These are phyloP conservation scores for Drosophila mojavensis DNA, from an alignment of 1,140 invertebrate species.

Conservation along the genomic window DNA sequence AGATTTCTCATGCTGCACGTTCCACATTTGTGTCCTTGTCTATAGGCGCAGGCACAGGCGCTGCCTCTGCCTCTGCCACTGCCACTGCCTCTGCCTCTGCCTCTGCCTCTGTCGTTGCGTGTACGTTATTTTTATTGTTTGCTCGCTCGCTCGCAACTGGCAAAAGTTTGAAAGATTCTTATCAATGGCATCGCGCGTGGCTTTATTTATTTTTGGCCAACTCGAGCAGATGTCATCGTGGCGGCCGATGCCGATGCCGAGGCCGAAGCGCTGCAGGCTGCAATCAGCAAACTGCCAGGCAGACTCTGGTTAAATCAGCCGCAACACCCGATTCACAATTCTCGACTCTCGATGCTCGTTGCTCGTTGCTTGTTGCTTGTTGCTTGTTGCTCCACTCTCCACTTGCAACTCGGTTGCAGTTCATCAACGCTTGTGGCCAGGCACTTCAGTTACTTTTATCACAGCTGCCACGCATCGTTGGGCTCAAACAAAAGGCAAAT, in stretches of 20 bases:
- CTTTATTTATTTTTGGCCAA: constrained; percentile 47
- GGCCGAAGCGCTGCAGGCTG: constrained; percentile 8
- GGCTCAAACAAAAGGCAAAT: constrained; percentile 72
- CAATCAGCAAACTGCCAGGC: not conserved
- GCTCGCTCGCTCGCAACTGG: constrained; percentile 9
- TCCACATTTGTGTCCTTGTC: constrained; percentile 16
- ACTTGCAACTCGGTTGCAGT: constrained; percentile 17
- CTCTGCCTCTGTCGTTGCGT: constrained; percentile 40
- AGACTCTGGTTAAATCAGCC: constrained; percentile 19
- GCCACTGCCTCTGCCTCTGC: too few species aligned
- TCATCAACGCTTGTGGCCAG: constrained; percentile 40
- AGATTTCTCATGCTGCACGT: constrained; percentile 8
- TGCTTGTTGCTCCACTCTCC: not conserved
- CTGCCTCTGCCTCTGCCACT: too few species aligned
- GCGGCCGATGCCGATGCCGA: not conserved
- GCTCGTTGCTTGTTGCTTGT: too few species aligned
- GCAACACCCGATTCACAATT: not conserved
- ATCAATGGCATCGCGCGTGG: constrained; percentile 34
- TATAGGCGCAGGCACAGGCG: constrained; percentile 3
- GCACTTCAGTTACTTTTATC: constrained; percentile 74
- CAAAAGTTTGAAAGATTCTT: constrained; percentile 39
- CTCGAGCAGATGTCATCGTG: constrained; percentile 31
- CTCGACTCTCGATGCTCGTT: too few species aligned
- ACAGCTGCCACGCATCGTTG: constrained; percentile 74
- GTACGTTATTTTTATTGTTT: constrained; percentile 69